A percentile compares a stretch with the other conserved stretches of the same genome.
These are phyloP conservation scores for Augochlora pura DNA, from an alignment of 1,140 invertebrate genomes.

Conservation along the genomic window DNA sequence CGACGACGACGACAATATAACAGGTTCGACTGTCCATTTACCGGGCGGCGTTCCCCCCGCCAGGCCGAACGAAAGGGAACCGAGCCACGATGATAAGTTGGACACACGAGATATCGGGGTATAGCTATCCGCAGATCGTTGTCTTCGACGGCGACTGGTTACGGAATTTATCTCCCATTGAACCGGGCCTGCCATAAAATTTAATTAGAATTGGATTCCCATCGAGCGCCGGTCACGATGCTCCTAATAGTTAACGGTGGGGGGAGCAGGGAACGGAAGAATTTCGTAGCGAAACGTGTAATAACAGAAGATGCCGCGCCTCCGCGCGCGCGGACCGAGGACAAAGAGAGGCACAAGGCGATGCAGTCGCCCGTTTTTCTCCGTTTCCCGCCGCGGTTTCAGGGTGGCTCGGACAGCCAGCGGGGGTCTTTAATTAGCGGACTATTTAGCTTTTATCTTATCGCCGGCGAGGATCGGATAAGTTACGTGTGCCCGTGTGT, in stretches of 20 bases:
- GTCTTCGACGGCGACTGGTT: neutral
- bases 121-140: neutral
- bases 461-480: conserved; percentile 50
- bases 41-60: neutral
- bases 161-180: conserved; percentile 29
- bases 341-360: no score
- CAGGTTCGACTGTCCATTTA: neutral
- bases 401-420: conserved; percentile 25
- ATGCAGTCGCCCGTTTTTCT: conserved; percentile 35
- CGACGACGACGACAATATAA: no score
- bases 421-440: conserved; percentile 62
- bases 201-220: conserved; percentile 45
- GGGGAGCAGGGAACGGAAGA: neutral
- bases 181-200: conserved; percentile 17
- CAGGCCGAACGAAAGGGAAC: conserved; percentile 1
- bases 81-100: neutral
- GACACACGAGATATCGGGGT: neutral
- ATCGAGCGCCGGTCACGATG: conserved; percentile 5
- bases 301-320: conserved; percentile 1
- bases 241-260: conserved; percentile 27
- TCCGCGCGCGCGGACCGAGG: no score
- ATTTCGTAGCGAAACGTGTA: conserved; percentile 15
- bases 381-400: conserved; percentile 20
- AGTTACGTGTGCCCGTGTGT: conserved; percentile 43
- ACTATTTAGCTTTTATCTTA: conserved; percentile 62